Conservation (phyloP, 1,140 invertebrate genomes). For the Sycophaga agraensis region DNA sequence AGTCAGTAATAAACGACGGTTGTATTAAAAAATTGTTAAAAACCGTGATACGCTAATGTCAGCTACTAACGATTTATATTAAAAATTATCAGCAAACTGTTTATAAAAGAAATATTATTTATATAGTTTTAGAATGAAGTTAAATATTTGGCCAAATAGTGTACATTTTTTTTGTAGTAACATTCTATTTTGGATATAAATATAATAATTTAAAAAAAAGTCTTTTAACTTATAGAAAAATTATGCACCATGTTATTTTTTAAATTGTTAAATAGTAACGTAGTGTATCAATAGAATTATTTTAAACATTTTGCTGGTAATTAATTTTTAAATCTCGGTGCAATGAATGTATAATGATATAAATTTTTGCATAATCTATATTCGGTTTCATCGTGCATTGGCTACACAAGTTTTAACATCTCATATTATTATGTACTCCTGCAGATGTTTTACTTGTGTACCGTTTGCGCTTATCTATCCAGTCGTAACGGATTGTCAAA, state of each 20-base stretch:
- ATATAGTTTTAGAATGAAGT: not conserved
- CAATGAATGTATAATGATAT: constrained; percentile 24
- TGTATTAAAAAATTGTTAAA: constrained; percentile 17
- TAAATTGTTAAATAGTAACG: too few relatives aligned
- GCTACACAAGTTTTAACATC: constrained; percentile 3
- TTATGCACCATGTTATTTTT: too few relatives aligned
- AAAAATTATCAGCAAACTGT: constrained; percentile 18
- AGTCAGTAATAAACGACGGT: constrained; percentile 10
- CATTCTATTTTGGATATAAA: not conserved
- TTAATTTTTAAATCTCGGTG: constrained; percentile 17
- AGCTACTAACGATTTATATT: constrained; percentile 9
- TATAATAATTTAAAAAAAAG: not conserved
- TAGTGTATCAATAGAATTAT: not conserved
- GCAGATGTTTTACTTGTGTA: constrained; percentile 12
- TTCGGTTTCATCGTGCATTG: constrained; percentile 12
- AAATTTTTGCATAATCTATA: constrained; percentile 28
- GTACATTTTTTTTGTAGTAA: not conserved
- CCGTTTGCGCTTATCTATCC: constrained; percentile 10
- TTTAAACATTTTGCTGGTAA: constrained; percentile 7
- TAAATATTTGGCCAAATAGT: too few relatives aligned
- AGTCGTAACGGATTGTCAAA: constrained; percentile 17
- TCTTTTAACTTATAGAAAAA: too few relatives aligned
- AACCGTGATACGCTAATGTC: constrained; percentile 13
- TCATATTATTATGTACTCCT: not conserved
- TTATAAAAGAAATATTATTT: not conserved